Evolutionary conservation across 2,888 invertebrate genomes (phyloP), one percentile per base, ranked within the genome.

Genomic region (Harpalus rufipes): DNA sequence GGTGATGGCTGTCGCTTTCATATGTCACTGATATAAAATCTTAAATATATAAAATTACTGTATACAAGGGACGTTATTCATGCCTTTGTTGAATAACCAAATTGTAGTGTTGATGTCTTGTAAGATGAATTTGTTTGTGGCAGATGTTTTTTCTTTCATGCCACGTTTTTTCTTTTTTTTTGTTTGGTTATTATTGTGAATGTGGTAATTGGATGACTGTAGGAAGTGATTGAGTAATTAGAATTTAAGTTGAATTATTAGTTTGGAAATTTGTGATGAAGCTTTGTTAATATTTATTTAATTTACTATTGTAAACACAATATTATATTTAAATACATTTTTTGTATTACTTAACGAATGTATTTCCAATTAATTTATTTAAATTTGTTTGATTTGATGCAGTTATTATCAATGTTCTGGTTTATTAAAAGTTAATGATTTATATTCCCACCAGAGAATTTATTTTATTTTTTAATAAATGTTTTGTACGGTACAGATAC

Each of bases 1-100:
- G 25, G 83, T 83, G 83, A 41, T 68, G 65, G 21, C 80, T 83
- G 79, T 85, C 84, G 74, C 80, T 87, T 89, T 88, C 86, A 89
- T 87, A 87, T 89, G 89, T 89, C 89, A 89, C 59, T 87, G 87
- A 88, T 87, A 87, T 87, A 88, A 88, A 88, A 88, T 89, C 88
- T 89, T 89, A 88, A 88, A 89, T 88, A 87, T 88, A 89, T 88
- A 87, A 90, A 89, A 90, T 89, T 89, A 89, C 88, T 89, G 89
- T 90, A 89, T 89, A 90, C 89, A 89, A 87, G 86, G 65, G 82
- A 84, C 74, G 78, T 58, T 32, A 68, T 68, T 63, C 80, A 83
- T 12, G 78, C 86, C 87, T 88, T 89, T 89, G 88, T 88, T 88
- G 86, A 86, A 86, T 81, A 78, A 84, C 86, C 86, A 89, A 89